A percentile compares a stretch with the other conserved stretches of the same genome.
Conservation (phyloP, 1,140 invertebrate genomes). For the Pseudachorutes palmiensis region DNA sequence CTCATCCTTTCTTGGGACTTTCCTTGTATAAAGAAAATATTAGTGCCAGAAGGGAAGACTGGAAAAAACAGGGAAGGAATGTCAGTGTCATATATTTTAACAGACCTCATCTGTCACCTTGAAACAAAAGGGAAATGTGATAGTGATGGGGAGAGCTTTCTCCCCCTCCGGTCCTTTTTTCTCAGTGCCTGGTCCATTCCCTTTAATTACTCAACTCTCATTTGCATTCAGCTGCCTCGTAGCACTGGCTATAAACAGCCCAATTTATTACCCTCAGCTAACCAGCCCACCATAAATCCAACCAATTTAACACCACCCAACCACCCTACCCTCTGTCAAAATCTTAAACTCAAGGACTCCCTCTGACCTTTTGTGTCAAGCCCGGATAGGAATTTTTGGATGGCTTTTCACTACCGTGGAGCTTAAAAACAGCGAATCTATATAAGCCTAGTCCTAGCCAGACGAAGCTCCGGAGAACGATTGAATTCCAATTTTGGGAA, state of each 20-base stretch:
- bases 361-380: no score
- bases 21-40: not conserved
- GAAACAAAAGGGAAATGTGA: constrained; percentile 11
- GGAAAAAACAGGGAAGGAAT: not conserved
- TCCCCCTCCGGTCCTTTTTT: not conserved
- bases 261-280: constrained; percentile 1
- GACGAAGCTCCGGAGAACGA: no score
- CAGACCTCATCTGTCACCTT: constrained; percentile 12
- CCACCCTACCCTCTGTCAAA: no score
- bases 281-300: constrained; percentile 7
- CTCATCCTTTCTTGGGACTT: not conserved
- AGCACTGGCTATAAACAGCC: constrained; percentile 2
- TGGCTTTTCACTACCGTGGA: no score
- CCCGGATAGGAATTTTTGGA: no score
- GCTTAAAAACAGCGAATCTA: no score
- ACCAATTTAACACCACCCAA: constrained; percentile 2
- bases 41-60: not conserved
- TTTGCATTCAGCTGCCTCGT: not conserved
- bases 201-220: constrained; percentile 6
- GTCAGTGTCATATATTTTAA: constrained; percentile 7
- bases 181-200: not conserved
- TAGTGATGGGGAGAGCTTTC: constrained; percentile 7
- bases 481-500: no score
- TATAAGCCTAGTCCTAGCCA: no score
- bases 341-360: not conserved